Percentiles rank a stretch among this genome's conserved stretches.
These are phyloP conservation scores for Coreoperca whiteheadi DNA, from an alignment of 2,113 vertebrate species.

Conservation along the genomic window DNA sequence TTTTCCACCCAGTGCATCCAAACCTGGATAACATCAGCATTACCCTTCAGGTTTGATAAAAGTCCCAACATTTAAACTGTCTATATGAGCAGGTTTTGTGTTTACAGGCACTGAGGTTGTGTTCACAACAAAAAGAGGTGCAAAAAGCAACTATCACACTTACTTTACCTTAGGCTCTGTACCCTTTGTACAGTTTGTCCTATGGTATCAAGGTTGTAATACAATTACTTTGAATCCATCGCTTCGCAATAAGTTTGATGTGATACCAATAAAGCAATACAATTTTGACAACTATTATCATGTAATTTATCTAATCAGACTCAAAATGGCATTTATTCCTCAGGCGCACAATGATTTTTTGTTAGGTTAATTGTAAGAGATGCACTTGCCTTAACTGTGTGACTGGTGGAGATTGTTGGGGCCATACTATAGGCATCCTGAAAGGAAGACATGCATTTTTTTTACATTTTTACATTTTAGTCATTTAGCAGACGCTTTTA, in stretches of 20 bases:
- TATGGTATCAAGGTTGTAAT: constrained; percentile 40
- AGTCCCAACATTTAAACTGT: constrained; percentile 32
- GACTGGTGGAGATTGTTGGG: not conserved
- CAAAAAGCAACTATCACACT: constrained; percentile 38
- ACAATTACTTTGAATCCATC: constrained; percentile 9
- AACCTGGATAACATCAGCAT: constrained; percentile 64
- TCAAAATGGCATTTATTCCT: constrained; percentile 34
- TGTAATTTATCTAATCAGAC: constrained; percentile 37
- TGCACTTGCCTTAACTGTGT: not conserved
- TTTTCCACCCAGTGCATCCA: constrained; percentile 48
- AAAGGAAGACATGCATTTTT: constrained; percentile 6
- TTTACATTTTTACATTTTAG: too few relatives aligned
- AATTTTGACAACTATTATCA: constrained; percentile 27
- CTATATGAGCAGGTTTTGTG: constrained; percentile 35
- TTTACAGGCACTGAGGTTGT: constrained; percentile 27
- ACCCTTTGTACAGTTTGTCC: not conserved
- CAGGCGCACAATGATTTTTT: constrained; percentile 31
- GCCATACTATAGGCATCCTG: not conserved
- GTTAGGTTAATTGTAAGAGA: constrained; percentile 4
- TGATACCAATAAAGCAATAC: constrained; percentile 24
- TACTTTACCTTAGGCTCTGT: constrained; percentile 3
- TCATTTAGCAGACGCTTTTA: too few relatives aligned
- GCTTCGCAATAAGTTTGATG: not conserved
- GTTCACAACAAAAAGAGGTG: constrained; percentile 43
- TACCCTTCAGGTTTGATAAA: constrained; percentile 51